A percentile compares a stretch with the other conserved stretches of the same genome.
phyloP scores from a whole-genome alignment of 2,113 vertebrate genomes.

The Mus spicilegus region DNA sequence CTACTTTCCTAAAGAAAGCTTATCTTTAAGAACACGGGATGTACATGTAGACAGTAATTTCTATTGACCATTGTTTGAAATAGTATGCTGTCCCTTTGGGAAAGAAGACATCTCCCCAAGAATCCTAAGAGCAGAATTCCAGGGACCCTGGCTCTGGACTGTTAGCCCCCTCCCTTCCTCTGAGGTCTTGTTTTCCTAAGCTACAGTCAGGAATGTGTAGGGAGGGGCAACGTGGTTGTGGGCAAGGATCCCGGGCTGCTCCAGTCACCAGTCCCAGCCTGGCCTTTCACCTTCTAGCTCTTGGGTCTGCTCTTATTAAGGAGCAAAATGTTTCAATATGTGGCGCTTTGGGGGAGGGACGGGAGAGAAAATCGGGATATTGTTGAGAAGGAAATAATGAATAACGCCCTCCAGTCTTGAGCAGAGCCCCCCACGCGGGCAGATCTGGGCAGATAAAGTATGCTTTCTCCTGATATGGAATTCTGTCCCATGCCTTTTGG shows the following conservation, averaged over 20 bases:
- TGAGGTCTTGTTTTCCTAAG: conserved; percentile 87
- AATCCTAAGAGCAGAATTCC: conserved; percentile 41
- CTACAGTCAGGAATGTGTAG: conserved; percentile 88
- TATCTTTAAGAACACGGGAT: background rate
- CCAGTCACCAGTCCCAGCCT: conserved; percentile 93
- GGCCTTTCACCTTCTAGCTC: conserved; percentile 98
- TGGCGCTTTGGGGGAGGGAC: conserved; percentile 87
- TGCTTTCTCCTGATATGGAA: conserved; percentile 69
- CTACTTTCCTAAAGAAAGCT: conserved; percentile 2
- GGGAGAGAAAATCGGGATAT: conserved; percentile 82
- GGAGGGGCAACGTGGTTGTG: conserved; percentile 73
- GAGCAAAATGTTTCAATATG: conserved; percentile 99
- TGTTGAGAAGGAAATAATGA: conserved; percentile 84
- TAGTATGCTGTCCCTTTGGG: background rate
- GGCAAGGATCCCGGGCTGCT: conserved; percentile 84
- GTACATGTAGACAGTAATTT: background rate
- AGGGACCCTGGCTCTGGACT: background rate
- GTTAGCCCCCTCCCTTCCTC: background rate
- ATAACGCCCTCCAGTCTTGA: conserved; percentile 65
- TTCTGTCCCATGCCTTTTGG: conserved; percentile 61
- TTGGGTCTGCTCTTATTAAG: conserved; percentile 98
- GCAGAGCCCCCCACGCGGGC: conserved; percentile 74
- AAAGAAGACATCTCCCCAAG: conserved; percentile 21
- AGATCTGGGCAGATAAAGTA: conserved; percentile 72
- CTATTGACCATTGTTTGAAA: background rate